Evolutionary conservation across 2,113 vertebrate species (phyloP).

Genomic region (Pimephales promelas): DNA sequence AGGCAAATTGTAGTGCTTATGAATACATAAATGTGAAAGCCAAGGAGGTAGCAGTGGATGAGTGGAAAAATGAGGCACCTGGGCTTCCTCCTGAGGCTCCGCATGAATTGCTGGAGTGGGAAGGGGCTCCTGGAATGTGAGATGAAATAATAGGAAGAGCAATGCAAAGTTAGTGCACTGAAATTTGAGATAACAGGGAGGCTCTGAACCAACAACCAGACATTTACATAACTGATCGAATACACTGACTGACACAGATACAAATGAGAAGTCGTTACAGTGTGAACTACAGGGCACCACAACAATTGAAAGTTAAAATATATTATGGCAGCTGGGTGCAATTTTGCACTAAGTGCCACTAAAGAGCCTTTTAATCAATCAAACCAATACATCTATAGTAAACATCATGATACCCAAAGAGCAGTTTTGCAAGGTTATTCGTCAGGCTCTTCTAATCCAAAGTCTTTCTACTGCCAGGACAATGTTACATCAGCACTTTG

Average conservation of each 20-base stretch:
- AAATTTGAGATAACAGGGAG: conserved; percentile 46
- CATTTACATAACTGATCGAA: conserved; percentile 17
- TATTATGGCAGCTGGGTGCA: conserved; percentile 6
- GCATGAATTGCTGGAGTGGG: conserved; percentile 78
- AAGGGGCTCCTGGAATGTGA: conserved; percentile 75
- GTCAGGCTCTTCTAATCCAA: not conserved
- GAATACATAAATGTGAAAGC: conserved; percentile 4
- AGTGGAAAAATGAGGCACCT: conserved; percentile 70
- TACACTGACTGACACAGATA: conserved; percentile 26
- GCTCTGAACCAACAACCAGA: conserved; percentile 26
- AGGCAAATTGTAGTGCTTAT: not conserved
- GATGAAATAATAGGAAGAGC: conserved; percentile 54
- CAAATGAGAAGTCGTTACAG: conserved; percentile 19
- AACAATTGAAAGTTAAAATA: conserved; percentile 16
- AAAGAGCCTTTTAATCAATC: conserved; percentile 16
- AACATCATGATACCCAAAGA: not conserved
- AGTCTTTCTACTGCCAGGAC: not conserved
- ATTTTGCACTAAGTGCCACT: conserved; percentile 3
- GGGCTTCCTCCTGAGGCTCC: conserved; percentile 73
- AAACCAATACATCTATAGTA: not conserved
- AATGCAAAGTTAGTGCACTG: conserved; percentile 59
- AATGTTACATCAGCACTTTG: not conserved
- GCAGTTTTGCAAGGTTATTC: not conserved
- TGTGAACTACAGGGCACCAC: conserved; percentile 8
- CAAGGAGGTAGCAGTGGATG: conserved; percentile 33